Base-by-base conservation (phyloP, 2,113 vertebrate species). In the Atrichornis clamosus region DNA sequence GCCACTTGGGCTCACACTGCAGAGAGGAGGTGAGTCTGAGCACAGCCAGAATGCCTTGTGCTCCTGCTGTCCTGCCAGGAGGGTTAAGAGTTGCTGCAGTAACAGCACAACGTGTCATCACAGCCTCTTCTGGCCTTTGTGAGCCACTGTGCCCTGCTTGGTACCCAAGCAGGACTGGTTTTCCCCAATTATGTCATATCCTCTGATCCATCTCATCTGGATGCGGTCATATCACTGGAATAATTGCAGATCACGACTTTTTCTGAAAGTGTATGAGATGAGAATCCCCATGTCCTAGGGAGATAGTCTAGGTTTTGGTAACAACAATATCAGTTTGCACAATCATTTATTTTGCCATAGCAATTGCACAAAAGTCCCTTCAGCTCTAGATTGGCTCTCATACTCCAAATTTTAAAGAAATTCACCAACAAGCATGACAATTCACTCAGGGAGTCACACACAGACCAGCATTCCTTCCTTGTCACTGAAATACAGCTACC, bases 141-240 rank as follows among this genome's bases (percentile, higher is more conserved):
- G 42, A 89, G 37, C 32, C 50, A 15, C 63, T 2, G 1, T 6
- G 17, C 30, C 56, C 50, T 8, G 35, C 67, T 49, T 2, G 0
- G 35, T 42, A 64, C 42, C 26, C 46, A 44, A 11, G 12, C 21
- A 41, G 70, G 39, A 23, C 15, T 30, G 39, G 1, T 35, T 93
- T 69, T 58, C 28, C 44, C 24, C 11, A 39, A 16, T 28, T 74
- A 47, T 5, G 6, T 39, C 47, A 9, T 11, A 46, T 37, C 28
- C 44, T 92, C 58, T 49, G 28, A 33, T 24, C 35, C 10, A 8
- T 75, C 49, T 64, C 15, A 23, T 33, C n/a, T 23, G 33, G 21
- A 15, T 37, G 24, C 14, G 12, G 44, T 21, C 0, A 0, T 49
- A 60, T 10, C 30, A 49, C 26, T 16, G 32, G 6, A 15, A 12